A percentile compares a stretch with the other conserved stretches of the same genome.
Evolutionary conservation across 2,888 invertebrate species (phyloP).

Genomic region (Oligia strigilis): DNA sequence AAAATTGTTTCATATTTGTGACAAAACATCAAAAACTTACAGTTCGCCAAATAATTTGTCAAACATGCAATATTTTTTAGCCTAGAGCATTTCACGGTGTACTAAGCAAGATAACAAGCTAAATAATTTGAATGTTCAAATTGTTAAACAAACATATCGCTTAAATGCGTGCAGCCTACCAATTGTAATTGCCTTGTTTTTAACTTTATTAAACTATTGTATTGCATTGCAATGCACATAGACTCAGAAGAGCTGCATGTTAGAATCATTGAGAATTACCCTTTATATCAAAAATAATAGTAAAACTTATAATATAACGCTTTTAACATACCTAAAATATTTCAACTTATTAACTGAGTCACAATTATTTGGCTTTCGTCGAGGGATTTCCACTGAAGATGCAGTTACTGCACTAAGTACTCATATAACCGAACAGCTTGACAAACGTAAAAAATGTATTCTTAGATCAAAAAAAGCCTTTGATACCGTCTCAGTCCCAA

Average conservation of each 20-base stretch:
- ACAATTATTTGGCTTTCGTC: slow-evolving; percentile 2
- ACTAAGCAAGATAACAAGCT: slow-evolving; percentile 27
- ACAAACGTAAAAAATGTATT: not conserved
- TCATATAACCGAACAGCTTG: not conserved
- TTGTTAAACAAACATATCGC: not conserved
- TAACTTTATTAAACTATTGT: not conserved
- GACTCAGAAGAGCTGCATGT: not conserved
- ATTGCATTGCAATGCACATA: not conserved
- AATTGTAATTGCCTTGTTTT: not conserved
- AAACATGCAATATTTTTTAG: not conserved
- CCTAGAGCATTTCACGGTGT: slow-evolving; percentile 10
- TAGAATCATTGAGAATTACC: not conserved
- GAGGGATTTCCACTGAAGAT: not conserved
- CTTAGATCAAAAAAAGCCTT: not conserved
- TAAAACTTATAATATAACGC: no score
- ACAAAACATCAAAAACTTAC: not conserved
- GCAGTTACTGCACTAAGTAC: not conserved
- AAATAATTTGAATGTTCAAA: not conserved
- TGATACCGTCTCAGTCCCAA: no score
- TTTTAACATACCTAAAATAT: not conserved
- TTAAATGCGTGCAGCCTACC: not conserved
- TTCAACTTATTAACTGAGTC: not conserved
- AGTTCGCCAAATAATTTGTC: slow-evolving; percentile 11
- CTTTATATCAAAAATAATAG: no score
- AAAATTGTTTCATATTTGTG: not conserved